Percentiles rank a stretch among this genome's conserved stretches.
Evolutionary conservation across 2,888 invertebrate species (phyloP).

Genomic region (Thymelicus acteon): DNA sequence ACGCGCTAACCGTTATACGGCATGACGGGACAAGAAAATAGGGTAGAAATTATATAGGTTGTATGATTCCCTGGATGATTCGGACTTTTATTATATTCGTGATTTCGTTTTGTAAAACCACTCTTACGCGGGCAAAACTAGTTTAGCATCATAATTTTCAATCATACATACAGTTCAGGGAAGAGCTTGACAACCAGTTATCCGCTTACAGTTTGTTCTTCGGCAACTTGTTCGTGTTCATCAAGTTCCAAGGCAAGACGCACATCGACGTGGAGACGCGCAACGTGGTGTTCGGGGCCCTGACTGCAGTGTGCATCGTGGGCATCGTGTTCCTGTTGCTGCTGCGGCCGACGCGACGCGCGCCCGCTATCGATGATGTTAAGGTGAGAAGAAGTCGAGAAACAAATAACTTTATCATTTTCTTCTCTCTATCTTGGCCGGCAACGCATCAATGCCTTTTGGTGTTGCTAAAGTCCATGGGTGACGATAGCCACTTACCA

Average conservation of each 20-base stretch:
- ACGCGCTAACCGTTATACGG: too few relatives aligned
- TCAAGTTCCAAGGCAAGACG: slow-evolving; percentile 92
- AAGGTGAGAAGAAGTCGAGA: slow-evolving; percentile 58
- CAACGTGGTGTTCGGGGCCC: slow-evolving; percentile 91
- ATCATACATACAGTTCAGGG: too few relatives aligned
- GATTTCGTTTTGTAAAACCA: too few relatives aligned
- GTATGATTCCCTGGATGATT: too few relatives aligned
- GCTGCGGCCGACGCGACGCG: slow-evolving; percentile 84
- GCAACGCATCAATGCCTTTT: background rate
- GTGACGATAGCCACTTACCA: too few relatives aligned
- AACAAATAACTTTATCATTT: too few relatives aligned
- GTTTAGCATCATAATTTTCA: too few relatives aligned
- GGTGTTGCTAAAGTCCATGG: too few relatives aligned
- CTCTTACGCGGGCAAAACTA: too few relatives aligned
- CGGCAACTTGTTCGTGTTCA: slow-evolving; percentile 97
- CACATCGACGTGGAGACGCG: slow-evolving; percentile 90
- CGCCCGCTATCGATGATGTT: slow-evolving; percentile 67
- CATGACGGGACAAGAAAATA: too few relatives aligned
- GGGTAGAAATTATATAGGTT: too few relatives aligned
- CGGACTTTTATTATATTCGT: too few relatives aligned
- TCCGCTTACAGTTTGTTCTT: slow-evolving; percentile 91
- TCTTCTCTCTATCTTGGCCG: background rate
- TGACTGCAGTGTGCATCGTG: slow-evolving; percentile 88
- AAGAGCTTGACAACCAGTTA: background rate
- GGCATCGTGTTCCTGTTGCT: slow-evolving; percentile 89